Evolutionary conservation across 2,797 vertebrate species (phyloP).

Genomic region (Enteromius afrohamiltoni): DNA sequence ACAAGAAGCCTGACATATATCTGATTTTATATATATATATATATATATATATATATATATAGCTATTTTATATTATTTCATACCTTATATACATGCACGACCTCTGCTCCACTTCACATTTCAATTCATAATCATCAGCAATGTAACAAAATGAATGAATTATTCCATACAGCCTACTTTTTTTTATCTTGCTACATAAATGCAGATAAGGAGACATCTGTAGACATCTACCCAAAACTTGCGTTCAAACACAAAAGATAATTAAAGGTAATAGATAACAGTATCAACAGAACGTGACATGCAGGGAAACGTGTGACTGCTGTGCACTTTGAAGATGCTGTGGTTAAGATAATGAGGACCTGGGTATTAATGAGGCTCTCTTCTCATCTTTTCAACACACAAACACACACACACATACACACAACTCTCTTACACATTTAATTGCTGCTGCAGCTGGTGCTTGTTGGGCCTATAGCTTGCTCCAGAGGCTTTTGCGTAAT

Average conservation of each 20-base stretch:
- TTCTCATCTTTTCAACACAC: slow-evolving; percentile 47
- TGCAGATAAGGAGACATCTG: slow-evolving; percentile 24
- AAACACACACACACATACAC: slow-evolving; percentile 55
- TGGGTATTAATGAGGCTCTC: slow-evolving; percentile 60
- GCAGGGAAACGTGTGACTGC: slow-evolving; percentile 55
- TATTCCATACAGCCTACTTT: not conserved
- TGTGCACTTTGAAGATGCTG: slow-evolving; percentile 58
- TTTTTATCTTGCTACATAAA: slow-evolving; percentile 54
- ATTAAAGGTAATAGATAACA: slow-evolving; percentile 72
- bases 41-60: no score
- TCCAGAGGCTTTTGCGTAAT: slow-evolving; percentile 45
- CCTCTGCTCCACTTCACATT: not conserved
- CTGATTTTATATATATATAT: not conserved
- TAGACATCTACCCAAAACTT: slow-evolving; percentile 40
- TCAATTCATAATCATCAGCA: not conserved
- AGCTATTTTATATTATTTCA: not conserved
- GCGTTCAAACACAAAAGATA: slow-evolving; percentile 58
- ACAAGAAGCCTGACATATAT: not conserved
- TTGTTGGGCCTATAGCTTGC: slow-evolving; percentile 62
- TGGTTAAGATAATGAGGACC: slow-evolving; percentile 60
- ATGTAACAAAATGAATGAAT: not conserved
- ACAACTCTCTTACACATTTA: slow-evolving; percentile 61
- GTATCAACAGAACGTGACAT: slow-evolving; percentile 66
- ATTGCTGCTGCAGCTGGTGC: slow-evolving; percentile 67
- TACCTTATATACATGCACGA: not conserved